Evolutionary conservation across 2,888 invertebrate species (phyloP).

Genomic region (Marronus borbonicus): DNA sequence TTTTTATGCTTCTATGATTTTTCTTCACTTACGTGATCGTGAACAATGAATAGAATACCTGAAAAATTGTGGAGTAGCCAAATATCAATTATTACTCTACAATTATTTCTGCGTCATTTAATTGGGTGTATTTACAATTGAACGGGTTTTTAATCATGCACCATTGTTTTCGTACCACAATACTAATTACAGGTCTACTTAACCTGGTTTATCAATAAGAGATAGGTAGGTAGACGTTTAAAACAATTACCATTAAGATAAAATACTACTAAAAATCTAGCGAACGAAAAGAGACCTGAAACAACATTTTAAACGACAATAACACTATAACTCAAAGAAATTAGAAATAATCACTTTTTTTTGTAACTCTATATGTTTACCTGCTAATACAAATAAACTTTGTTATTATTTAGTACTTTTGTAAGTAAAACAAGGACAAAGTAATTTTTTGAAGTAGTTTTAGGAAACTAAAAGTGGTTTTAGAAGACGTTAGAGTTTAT

Average conservation of each 20-base stretch:
- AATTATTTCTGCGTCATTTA: no score
- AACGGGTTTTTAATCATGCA: not conserved
- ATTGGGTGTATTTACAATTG: not conserved
- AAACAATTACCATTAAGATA: slow-evolving; percentile 6
- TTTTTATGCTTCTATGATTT: slow-evolving; percentile 21
- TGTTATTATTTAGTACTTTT: no score
- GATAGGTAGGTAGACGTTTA: not conserved
- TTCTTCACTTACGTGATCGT: not conserved
- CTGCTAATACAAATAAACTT: no score
- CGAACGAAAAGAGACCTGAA: no score
- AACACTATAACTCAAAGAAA: not conserved
- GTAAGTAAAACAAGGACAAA: no score
- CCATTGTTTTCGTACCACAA: not conserved
- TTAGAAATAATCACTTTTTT: no score
- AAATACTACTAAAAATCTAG: not conserved
- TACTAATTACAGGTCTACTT: slow-evolving; percentile 31
- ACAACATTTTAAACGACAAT: not conserved
- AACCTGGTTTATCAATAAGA: not conserved
- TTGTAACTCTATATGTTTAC: no score
- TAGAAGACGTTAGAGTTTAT: no score
- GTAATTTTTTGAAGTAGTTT: no score
- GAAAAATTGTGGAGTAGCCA: not conserved
- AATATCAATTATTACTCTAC: slow-evolving; percentile 4
- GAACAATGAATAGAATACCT: not conserved
- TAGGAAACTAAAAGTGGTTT: no score